Base-by-base conservation (phyloP, 2,888 invertebrate genomes). In the Schizotus pectinicornis region DNA sequence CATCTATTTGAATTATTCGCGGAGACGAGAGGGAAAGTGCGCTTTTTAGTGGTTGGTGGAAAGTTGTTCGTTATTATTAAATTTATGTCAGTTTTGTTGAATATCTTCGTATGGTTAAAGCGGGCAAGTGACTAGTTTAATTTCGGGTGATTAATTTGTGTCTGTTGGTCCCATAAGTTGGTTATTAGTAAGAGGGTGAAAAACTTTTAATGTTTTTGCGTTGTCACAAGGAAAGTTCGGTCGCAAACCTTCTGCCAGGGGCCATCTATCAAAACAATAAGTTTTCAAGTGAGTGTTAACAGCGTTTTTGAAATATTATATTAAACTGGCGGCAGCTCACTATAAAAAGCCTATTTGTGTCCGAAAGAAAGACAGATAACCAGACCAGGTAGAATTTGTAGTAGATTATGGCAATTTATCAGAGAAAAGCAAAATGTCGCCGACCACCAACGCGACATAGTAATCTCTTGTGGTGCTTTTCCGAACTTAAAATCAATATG, bases 401-500 rank as follows among this genome's bases (percentile, higher is more conserved):
- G 48, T 51, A 56, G 56, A 62, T 62, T 62, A 62, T 54, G 54
- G 63, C 63, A 64, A 70, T 71, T 68, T 70, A 68, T 67, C 64
- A 67, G 67, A 63, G 64, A 62, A 64, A 66, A 66, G 66, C 63
- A 59, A 60, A 62, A 62, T 54, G 58, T 61, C 58, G 60, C 60
- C 61, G 67, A 68, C 62, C 68, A 68, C 66, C 67, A 67, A 65
- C 63, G 64, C 68, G 66, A 67, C 67, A 67, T 61, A 59, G 63
- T 56, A 63, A 61, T 63, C 55, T 61, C 61, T 61, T 58, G 43
- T 56, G 56, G 61, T 53, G 62, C 51, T 64, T 64, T 56, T 31
- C 42, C 59, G 66, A 71, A 73, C 68, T 77, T 78, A 79, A 79
- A 79, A 79, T 79, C 79, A 79, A 79, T 79, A 79, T 78, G 78